phyloP scores from a whole-genome alignment of 2,797 vertebrate species.

The Serranus cabrilla region DNA sequence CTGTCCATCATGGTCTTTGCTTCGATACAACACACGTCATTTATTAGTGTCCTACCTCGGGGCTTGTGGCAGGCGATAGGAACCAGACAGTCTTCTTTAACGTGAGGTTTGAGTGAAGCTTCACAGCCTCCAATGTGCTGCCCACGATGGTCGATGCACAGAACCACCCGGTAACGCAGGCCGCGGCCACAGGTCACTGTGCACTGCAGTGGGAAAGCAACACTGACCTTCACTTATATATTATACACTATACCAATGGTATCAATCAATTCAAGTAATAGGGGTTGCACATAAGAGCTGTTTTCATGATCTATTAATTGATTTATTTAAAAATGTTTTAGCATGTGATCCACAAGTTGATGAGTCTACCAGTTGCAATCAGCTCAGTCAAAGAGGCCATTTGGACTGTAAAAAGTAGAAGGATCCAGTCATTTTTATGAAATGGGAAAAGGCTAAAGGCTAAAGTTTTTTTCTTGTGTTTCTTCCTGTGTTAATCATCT shows the following conservation, averaged over 20 bases:
- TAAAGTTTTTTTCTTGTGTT: neutral
- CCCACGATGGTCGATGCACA: slow-evolving; percentile 92
- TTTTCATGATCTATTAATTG: neutral
- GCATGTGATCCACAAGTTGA: neutral
- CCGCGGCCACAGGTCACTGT: slow-evolving; percentile 95
- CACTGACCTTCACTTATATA: slow-evolving; percentile 13
- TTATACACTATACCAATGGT: neutral
- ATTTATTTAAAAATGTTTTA: too few species aligned
- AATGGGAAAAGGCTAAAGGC: neutral
- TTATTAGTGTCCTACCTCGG: slow-evolving; percentile 78
- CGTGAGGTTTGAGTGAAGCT: slow-evolving; percentile 89
- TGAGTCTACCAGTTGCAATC: neutral
- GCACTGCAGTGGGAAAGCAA: slow-evolving; percentile 83
- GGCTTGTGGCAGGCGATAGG: slow-evolving; percentile 92
- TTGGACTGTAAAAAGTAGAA: neutral
- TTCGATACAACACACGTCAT: neutral
- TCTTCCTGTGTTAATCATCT: neutral
- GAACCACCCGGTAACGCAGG: slow-evolving; percentile 92
- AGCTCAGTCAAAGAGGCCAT: neutral
- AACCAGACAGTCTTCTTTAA: slow-evolving; percentile 94
- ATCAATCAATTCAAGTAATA: neutral
- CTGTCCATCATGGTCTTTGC: neutral
- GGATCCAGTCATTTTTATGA: neutral
- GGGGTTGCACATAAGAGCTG: too few species aligned
- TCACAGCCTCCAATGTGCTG: slow-evolving; percentile 93